These are phyloP conservation scores for Ooceraea biroi DNA, from an alignment of 1,140 invertebrate species.

Conservation along the genomic window DNA sequence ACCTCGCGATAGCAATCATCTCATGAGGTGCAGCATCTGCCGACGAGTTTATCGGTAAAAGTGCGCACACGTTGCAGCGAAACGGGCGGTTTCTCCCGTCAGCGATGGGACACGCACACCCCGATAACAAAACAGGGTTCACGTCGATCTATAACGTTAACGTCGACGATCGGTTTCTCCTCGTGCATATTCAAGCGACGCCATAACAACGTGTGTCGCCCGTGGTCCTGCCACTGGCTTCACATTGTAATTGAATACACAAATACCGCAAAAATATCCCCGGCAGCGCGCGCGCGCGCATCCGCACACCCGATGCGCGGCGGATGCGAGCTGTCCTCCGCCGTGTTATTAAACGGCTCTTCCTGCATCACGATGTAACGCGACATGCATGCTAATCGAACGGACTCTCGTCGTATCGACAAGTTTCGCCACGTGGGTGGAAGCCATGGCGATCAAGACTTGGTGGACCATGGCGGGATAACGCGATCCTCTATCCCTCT, in stretches of 20 bases:
- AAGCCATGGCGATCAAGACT: conserved; percentile 4
- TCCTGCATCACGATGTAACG: conserved; percentile 62
- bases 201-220: not conserved
- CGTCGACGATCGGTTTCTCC: conserved; percentile 34
- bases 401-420: conserved; percentile 31
- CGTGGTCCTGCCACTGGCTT: not conserved
- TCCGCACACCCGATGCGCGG: conserved; percentile 41
- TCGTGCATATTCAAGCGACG: conserved; percentile 34
- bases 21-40: not conserved
- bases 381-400: conserved; percentile 66
- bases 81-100: conserved; percentile 19
- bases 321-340: conserved; percentile 57
- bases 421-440: conserved; percentile 59
- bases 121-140: conserved; percentile 20
- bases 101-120: not conserved
- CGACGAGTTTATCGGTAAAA: not conserved
- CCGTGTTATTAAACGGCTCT: conserved; percentile 66
- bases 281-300: not conserved
- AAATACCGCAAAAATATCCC: conserved; percentile 31
- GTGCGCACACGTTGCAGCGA: not conserved
- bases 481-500: conserved; percentile 2
- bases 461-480: not conserved
- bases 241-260: not conserved
- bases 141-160: not conserved
- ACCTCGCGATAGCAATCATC: not conserved